A percentile compares a stretch with the other conserved stretches of the same genome.
Conservation (phyloP, 2,797 vertebrate genomes). For the Otolemur crassicaudatus region DNA sequence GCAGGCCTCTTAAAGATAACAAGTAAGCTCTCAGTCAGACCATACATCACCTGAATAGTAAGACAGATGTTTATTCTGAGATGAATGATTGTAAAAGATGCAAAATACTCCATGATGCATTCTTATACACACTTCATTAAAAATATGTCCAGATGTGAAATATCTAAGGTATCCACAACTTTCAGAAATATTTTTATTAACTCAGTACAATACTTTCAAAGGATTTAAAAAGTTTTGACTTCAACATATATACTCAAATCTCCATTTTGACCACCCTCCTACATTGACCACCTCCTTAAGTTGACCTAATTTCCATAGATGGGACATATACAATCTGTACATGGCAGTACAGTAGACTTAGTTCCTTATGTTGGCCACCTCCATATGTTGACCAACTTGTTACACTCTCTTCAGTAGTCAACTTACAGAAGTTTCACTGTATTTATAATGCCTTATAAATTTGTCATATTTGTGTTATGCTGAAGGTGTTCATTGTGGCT, state of each 20-base stretch:
- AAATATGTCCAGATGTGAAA: background rate
- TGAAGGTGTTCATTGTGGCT: background rate
- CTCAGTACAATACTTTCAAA: conserved; percentile 24
- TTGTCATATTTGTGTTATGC: background rate
- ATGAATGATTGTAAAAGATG: background rate
- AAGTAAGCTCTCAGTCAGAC: background rate
- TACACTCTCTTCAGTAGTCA: too few relatives aligned
- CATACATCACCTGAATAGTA: background rate
- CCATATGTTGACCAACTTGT: too few relatives aligned
- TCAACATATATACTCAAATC: background rate
- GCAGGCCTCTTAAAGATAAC: background rate
- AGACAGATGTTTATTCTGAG: conserved; percentile 39
- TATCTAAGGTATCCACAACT: background rate
- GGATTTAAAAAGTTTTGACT: conserved; percentile 33
- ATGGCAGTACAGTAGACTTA: too few relatives aligned
- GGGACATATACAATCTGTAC: too few relatives aligned
- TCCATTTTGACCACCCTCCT: too few relatives aligned
- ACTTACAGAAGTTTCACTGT: too few relatives aligned
- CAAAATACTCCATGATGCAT: background rate
- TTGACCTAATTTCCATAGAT: too few relatives aligned
- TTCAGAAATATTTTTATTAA: conserved; percentile 7
- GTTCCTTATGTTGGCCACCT: too few relatives aligned
- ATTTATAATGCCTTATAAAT: background rate
- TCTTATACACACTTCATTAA: conserved; percentile 22
- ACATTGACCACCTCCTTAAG: too few relatives aligned